Conservation (phyloP, 2,797 vertebrate species). For the Lepilemur septentrionalis region DNA sequence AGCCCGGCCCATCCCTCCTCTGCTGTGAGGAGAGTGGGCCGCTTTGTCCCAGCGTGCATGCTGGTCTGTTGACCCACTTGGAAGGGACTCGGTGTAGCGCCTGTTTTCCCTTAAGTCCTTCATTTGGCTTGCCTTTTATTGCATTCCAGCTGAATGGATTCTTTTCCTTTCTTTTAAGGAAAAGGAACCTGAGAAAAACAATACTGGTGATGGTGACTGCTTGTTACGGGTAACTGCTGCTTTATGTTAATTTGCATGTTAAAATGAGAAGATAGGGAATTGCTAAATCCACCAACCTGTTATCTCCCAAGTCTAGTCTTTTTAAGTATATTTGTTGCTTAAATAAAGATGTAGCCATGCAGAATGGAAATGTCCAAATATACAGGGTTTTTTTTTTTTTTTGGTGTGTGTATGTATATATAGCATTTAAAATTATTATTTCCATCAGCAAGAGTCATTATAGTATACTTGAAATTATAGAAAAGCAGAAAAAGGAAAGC, state of each 20-base stretch:
- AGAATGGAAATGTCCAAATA: constrained; percentile 21
- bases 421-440: constrained; percentile 42
- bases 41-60: background rate
- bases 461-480: constrained; percentile 33
- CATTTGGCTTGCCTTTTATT: constrained; percentile 54
- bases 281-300: constrained; percentile 53
- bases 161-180: constrained; percentile 36
- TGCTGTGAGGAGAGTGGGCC: background rate
- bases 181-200: constrained; percentile 57
- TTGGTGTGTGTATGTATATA: background rate
- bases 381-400: background rate
- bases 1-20: background rate
- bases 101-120: constrained; percentile 7
- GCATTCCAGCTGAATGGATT: constrained; percentile 19
- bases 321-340: constrained; percentile 51
- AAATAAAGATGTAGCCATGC: constrained; percentile 35
- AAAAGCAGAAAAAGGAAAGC: constrained; percentile 24
- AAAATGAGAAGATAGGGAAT: constrained; percentile 33
- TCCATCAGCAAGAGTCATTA: background rate
- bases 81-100: background rate
- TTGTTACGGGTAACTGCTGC: constrained; percentile 49
- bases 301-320: constrained; percentile 3
- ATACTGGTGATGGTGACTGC: background rate
- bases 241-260: constrained; percentile 47
- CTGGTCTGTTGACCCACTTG: constrained; percentile 38